Evolutionary conservation across 2,113 vertebrate species (phyloP).

Genomic region (Pelmatolapia mariae): DNA sequence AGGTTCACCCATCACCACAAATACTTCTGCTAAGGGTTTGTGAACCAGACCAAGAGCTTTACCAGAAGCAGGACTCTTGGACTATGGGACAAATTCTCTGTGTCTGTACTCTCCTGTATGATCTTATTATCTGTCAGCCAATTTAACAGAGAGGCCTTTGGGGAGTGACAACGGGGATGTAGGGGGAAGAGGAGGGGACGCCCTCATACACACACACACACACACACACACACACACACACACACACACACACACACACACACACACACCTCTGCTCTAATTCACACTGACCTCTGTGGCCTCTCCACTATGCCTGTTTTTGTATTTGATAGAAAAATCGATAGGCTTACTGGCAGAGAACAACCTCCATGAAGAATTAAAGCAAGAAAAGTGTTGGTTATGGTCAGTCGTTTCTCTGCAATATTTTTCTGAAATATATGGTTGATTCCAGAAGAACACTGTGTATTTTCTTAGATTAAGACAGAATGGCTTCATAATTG

Average conservation of each 20-base stretch:
- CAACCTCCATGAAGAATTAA: constrained; percentile 61
- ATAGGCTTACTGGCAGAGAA: constrained; percentile 60
- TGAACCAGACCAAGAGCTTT: constrained; percentile 6
- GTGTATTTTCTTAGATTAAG: neutral
- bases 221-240: constrained; percentile 10
- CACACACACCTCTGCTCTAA: constrained; percentile 54
- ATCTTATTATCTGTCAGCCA: constrained; percentile 71
- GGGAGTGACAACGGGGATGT: constrained; percentile 65
- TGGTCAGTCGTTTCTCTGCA: constrained; percentile 46
- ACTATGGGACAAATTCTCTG: constrained; percentile 52
- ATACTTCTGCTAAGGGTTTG: neutral
- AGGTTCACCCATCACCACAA: neutral
- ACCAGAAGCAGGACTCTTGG: constrained; percentile 32
- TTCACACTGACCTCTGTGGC: constrained; percentile 65
- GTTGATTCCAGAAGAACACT: neutral
- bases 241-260: neutral
- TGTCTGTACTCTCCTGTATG: constrained; percentile 62
- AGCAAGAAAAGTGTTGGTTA: constrained; percentile 56
- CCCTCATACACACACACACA: neutral
- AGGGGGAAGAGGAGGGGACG: constrained; percentile 16
- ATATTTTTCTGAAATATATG: neutral
- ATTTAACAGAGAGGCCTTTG: constrained; percentile 72
- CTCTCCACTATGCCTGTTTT: constrained; percentile 61
- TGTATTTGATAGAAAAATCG: constrained; percentile 70
- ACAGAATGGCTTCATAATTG: neutral